Conservation (phyloP, 2,113 vertebrate genomes). For the Desmodus rotundus region DNA sequence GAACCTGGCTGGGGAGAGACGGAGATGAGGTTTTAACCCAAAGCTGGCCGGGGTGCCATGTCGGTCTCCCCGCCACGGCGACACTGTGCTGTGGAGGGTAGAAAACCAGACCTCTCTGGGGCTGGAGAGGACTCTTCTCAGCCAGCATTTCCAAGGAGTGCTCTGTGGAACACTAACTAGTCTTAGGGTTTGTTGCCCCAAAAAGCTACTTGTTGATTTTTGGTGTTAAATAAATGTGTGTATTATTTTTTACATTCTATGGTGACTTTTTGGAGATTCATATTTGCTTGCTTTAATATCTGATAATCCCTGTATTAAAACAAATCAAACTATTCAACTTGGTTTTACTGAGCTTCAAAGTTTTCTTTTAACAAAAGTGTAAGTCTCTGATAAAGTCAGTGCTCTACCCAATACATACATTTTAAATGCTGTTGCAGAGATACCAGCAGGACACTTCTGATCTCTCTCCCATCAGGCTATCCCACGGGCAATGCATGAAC, state of each 20-base stretch:
- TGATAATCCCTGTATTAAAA: background rate
- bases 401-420: background rate
- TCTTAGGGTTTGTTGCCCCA: background rate
- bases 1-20: background rate
- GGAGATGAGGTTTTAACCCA: background rate
- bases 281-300: background rate
- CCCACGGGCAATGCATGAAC: background rate
- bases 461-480: background rate
- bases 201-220: background rate
- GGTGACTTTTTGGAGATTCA: background rate
- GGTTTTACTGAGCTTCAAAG: background rate
- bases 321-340: background rate
- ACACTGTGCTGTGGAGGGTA: background rate
- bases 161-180: background rate
- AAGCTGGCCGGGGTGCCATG: background rate
- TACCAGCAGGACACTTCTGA: background rate
- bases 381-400: background rate
- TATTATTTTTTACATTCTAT: background rate
- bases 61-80: background rate
- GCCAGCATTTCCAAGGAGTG: background rate
- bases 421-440: background rate
- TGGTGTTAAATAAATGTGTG: background rate
- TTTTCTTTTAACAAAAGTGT: background rate
- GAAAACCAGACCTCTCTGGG: background rate
- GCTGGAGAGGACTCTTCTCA: background rate